A percentile compares a stretch with the other conserved stretches of the same genome.
Evolutionary conservation across 2,888 invertebrate species (phyloP).

Genomic region (Panzeria rudis): DNA sequence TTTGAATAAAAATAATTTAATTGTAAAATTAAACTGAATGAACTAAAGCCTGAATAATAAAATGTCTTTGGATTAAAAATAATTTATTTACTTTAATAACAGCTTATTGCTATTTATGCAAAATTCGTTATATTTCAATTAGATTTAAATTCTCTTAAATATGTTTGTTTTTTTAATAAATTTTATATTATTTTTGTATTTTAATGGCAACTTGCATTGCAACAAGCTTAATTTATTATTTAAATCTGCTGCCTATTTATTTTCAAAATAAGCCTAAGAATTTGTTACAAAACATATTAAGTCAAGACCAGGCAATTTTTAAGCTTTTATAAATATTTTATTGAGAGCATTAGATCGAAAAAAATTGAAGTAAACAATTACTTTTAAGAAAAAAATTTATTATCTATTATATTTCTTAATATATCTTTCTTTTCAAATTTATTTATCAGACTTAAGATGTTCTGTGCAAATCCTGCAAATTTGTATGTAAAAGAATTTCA

Average conservation of each 20-base stretch:
- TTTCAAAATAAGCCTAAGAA: neutral
- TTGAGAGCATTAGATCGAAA: no score
- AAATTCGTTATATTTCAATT: no score
- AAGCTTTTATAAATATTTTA: no score
- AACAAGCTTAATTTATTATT: constrained; percentile 19
- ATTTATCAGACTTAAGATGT: neutral
- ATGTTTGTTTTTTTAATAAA: constrained; percentile 6
- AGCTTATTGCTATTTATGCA: no score
- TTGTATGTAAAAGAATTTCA: neutral
- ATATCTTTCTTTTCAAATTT: no score
- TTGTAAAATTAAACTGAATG: no score
- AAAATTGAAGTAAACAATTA: no score
- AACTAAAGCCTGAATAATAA: no score
- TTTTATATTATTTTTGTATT: neutral
- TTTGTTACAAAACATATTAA: neutral
- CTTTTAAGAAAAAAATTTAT: no score
- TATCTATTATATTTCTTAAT: no score
- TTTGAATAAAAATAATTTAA: no score
- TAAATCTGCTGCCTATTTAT: constrained; percentile 22
- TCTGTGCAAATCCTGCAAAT: neutral
- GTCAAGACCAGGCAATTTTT: neutral
- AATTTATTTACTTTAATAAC: neutral
- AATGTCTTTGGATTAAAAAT: no score
- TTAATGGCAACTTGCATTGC: constrained; percentile 48
- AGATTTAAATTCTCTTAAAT: neutral